These are phyloP conservation scores for Zophobas atratus DNA, from an alignment of 1,140 invertebrate species.

Conservation along the genomic window DNA sequence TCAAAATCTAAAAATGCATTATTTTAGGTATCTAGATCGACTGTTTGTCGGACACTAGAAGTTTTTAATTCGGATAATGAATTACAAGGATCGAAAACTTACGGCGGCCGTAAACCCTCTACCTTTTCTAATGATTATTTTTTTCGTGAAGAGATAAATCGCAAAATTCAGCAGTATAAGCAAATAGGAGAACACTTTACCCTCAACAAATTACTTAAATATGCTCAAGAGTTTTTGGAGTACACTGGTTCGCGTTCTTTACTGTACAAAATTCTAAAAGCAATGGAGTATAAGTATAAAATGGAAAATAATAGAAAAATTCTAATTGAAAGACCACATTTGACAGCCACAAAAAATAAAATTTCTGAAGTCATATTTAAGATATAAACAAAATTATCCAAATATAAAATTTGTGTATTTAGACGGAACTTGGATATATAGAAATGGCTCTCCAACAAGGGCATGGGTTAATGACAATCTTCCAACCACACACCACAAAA, in stretches of 20 bases:
- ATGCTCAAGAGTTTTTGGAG: not conserved
- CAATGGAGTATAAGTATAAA: conserved; percentile 7
- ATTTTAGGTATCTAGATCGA: not conserved
- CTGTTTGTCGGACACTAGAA: not conserved
- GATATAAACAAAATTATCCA: conserved; percentile 3
- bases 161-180: not conserved
- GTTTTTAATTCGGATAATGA: not conserved
- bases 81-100: not conserved
- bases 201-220: not conserved
- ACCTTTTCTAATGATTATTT: not conserved
- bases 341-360: not conserved
- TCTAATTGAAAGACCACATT: not conserved
- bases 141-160: not conserved
- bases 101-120: not conserved
- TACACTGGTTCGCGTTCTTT: not conserved
- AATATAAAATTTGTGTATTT: conserved; percentile 2
- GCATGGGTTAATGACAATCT: not conserved
- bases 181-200: not conserved
- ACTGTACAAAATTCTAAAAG: not conserved
- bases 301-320: not conserved
- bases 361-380: not conserved
- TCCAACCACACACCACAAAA: not conserved
- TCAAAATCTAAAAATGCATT: not conserved
- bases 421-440: not conserved
- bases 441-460: not conserved